Evolutionary conservation across 2,888 invertebrate species (phyloP).

Genomic region (Amphimallon solstitiale): DNA sequence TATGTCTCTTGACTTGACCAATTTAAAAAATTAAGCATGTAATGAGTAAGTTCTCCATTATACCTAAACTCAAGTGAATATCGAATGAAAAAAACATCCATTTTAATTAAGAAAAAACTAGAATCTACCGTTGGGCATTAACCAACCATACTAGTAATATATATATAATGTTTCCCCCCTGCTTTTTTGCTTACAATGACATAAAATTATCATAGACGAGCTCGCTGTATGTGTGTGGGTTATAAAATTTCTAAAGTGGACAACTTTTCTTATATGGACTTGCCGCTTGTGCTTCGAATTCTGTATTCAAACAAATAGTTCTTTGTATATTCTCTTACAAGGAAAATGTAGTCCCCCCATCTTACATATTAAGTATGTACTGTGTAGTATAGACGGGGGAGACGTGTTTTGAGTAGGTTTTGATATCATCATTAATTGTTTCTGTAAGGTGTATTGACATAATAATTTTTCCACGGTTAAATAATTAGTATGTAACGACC

Average conservation of each 20-base stretch:
- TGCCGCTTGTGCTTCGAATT: background rate
- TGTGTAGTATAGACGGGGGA: too few species aligned
- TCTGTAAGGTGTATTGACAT: too few species aligned
- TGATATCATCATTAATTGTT: too few species aligned
- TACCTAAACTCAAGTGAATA: background rate
- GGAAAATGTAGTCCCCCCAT: too few species aligned
- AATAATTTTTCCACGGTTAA: too few species aligned
- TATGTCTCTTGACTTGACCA: slow-evolving; percentile 1
- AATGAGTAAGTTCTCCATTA: slow-evolving; percentile 10
- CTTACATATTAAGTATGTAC: too few species aligned
- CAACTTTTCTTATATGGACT: slow-evolving; percentile 25
- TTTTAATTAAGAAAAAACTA: slow-evolving; percentile 21
- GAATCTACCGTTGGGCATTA: slow-evolving; percentile 12
- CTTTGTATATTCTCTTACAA: too few species aligned
- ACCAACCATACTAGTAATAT: slow-evolving; percentile 5
- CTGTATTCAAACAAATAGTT: too few species aligned
- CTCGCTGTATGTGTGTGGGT: background rate
- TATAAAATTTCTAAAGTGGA: slow-evolving; percentile 29
- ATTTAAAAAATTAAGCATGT: background rate
- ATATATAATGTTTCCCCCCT: slow-evolving; percentile 7
- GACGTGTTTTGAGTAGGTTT: too few species aligned
- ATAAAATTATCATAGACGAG: slow-evolving; percentile 20
- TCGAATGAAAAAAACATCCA: slow-evolving; percentile 17
- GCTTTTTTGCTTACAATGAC: slow-evolving; percentile 5
- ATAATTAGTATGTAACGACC: too few species aligned